These are phyloP conservation scores for Canis aureus DNA, from an alignment of 2,113 vertebrate genomes.

Conservation along the genomic window DNA sequence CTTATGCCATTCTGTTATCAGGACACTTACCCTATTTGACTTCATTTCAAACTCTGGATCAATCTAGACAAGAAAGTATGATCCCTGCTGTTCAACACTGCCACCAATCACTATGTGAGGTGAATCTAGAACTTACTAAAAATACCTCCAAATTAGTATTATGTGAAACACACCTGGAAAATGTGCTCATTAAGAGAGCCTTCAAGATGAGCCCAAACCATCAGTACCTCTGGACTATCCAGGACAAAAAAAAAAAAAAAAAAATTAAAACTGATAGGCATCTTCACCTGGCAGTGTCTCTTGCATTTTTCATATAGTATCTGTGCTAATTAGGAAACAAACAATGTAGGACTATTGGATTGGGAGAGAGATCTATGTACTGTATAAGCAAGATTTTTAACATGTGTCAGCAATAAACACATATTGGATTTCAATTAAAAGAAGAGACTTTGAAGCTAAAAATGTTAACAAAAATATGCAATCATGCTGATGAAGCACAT, in stretches of 20 bases:
- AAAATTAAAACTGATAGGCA: slow-evolving; percentile 61
- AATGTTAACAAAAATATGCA: slow-evolving; percentile 48
- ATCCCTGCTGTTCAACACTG: background rate
- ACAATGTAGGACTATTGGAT: slow-evolving; percentile 66
- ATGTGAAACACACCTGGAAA: slow-evolving; percentile 43
- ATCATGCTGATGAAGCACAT: slow-evolving; percentile 61
- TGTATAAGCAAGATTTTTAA: slow-evolving; percentile 75
- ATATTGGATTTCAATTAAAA: slow-evolving; percentile 74
- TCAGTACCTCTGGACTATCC: slow-evolving; percentile 53
- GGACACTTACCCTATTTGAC: background rate
- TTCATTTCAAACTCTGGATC: background rate
- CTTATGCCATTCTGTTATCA: background rate
- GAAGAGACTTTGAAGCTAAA: slow-evolving; percentile 70
- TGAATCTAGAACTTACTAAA: slow-evolving; percentile 41
- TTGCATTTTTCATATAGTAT: slow-evolving; percentile 61
- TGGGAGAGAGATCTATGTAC: slow-evolving; percentile 56
- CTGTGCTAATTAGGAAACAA: slow-evolving; percentile 77
- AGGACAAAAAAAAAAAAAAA: slow-evolving; percentile 30
- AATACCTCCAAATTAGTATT: slow-evolving; percentile 22
- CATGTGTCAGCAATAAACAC: slow-evolving; percentile 77
- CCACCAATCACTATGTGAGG: background rate
- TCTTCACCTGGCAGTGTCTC: slow-evolving; percentile 60
- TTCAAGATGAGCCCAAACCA: background rate
- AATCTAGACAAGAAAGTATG: background rate
- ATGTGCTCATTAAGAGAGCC: slow-evolving; percentile 60